Evolutionary conservation across 2,888 invertebrate genomes (phyloP).

Genomic region (Chorisops tibialis): DNA sequence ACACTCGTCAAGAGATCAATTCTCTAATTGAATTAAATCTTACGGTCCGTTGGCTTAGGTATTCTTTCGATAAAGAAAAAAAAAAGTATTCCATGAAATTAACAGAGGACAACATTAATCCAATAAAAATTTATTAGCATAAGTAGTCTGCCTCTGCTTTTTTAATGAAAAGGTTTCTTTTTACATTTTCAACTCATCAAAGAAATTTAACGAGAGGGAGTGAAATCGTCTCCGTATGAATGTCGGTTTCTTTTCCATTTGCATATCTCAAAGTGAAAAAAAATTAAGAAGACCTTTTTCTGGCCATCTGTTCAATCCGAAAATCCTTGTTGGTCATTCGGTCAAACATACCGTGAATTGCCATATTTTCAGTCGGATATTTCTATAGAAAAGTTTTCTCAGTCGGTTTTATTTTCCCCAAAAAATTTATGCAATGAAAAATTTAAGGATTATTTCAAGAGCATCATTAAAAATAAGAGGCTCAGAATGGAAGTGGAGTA

Average conservation of each 20-base stretch:
- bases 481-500: background rate
- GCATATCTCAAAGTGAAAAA: background rate
- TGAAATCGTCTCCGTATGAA: background rate
- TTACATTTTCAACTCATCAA: background rate
- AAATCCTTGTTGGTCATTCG: background rate
- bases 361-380: background rate
- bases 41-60: conserved; percentile 2
- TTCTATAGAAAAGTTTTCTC: background rate
- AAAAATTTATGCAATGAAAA: conserved; percentile 6
- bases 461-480: background rate
- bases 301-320: background rate
- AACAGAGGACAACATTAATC: conserved; percentile 20
- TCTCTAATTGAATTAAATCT: conserved; percentile 18
- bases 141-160: conserved; percentile 7
- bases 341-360: background rate
- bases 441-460: background rate
- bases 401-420: background rate
- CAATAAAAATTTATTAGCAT: conserved; percentile 21
- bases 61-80: background rate
- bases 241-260: background rate
- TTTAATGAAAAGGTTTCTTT: conserved; percentile 14
- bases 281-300: conserved; percentile 1
- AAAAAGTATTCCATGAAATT: conserved; percentile 13
- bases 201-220: conserved; percentile 3
- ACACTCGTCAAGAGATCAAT: conserved; percentile 11